Base-by-base conservation (phyloP, 2,113 vertebrate genomes). In the Hydrochoerus hydrochaeris region DNA sequence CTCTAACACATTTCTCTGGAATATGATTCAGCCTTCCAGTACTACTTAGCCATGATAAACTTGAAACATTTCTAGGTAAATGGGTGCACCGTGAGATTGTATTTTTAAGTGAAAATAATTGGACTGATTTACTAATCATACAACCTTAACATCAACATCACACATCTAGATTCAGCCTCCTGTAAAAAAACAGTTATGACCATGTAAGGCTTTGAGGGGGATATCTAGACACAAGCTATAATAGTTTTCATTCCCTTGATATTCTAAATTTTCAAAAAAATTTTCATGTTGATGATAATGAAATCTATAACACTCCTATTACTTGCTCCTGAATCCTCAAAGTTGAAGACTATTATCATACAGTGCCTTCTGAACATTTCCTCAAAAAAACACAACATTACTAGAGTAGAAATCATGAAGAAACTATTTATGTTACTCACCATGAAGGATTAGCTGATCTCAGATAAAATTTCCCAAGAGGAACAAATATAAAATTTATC, bases 261-360 rank as follows among this genome's bases (percentile, higher is more conserved):
- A 35, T 77, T 92, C 41, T 20, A 95, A 92, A 44, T 12, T 90
- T 96, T 95, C 62, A 89, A 94, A 89, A 94, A 90, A 86, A 30
- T 35, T 13, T 46, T 86, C 28, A 75, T 52, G 7, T 44, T 92
- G 77, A 92, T 58, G 35, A 85, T 32, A 69, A 17, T 85, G 41
- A 92, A 87, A 89, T n/a, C 32, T 80, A 67, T 9, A 86, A 71
- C 65, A n/a, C 38, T 83, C 58, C 28, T 90, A 44, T 5, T 75
- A 86, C 62, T 94, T 90, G 57, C 41, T 96, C 24, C 65, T 62
- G 52, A 88, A 80, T 87, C 24, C 38, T 91, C 20, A 41, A 13
- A 85, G 77, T 78, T 75, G 81, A 52, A 77, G 22, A 30, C 52
- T 44, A 87, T 2, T 57, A 52, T 44, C 62, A 49, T 63, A 92